phyloP scores from a whole-genome alignment of 2,888 invertebrate species.

The Sialis fuliginosa region DNA sequence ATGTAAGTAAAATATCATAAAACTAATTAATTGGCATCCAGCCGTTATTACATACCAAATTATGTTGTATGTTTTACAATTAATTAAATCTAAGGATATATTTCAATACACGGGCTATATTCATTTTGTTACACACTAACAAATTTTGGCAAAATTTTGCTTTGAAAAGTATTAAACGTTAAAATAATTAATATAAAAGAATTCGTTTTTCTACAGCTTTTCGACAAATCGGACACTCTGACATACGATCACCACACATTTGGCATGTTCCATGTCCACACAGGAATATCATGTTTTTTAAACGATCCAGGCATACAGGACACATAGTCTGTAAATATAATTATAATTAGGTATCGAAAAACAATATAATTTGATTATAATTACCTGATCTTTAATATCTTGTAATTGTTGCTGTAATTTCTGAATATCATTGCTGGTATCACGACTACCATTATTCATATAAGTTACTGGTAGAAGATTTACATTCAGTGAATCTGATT shows the following conservation, averaged over 20 bases:
- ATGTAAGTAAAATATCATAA: no score
- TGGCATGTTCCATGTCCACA: conserved; percentile 97
- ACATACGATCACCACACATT: conserved; percentile 96
- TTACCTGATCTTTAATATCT: conserved; percentile 92
- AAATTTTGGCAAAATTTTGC: no score
- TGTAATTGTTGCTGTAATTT: conserved; percentile 87
- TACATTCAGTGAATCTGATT: conserved; percentile 5
- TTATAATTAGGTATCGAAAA: neutral
- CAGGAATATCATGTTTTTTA: conserved; percentile 97
- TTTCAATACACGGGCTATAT: no score
- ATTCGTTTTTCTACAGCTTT: conserved; percentile 94
- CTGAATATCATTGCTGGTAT: conserved; percentile 65
- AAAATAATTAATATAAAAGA: conserved; percentile 49
- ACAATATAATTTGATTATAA: conserved; percentile 5
- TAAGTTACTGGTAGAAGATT: conserved; percentile 23
- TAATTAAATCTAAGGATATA: no score
- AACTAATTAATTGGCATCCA: no score
- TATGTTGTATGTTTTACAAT: no score
- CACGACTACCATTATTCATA: conserved; percentile 50
- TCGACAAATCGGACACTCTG: conserved; percentile 93
- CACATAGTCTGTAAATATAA: conserved; percentile 74
- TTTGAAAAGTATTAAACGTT: no score
- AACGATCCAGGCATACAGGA: conserved; percentile 90
- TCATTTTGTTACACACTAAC: no score
- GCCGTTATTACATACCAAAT: no score